phyloP scores from a whole-genome alignment of 2,113 vertebrate species.

The Rhodinocichla rosea region DNA sequence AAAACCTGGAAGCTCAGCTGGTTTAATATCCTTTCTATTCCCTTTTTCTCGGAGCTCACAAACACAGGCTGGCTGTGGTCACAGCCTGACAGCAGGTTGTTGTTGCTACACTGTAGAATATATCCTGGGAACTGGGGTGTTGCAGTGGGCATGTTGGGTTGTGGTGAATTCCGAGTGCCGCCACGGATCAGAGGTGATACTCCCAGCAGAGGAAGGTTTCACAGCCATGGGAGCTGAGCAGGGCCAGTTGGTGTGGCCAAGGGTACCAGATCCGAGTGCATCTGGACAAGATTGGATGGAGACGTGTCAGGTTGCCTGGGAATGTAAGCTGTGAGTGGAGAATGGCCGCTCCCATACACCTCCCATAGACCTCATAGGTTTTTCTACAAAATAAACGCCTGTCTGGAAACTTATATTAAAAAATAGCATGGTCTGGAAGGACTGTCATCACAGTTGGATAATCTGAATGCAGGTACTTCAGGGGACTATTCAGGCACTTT shows the following conservation, averaged over 20 bases:
- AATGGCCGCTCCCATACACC: rapidly evolving
- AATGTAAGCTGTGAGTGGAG: neutral
- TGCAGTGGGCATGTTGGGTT: rapidly evolving
- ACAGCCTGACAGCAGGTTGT: neutral
- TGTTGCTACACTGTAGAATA: neutral
- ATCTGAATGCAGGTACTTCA: neutral
- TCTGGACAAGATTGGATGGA: neutral
- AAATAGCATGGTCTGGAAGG: neutral
- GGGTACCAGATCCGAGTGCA: neutral
- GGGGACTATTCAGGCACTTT: neutral
- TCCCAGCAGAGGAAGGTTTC: neutral
- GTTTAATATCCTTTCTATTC: neutral
- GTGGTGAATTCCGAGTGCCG: neutral
- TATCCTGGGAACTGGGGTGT: neutral
- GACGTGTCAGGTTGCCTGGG: neutral
- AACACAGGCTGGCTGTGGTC: neutral
- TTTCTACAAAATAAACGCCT: neutral
- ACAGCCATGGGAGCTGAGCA: neutral
- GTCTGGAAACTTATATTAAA: neutral
- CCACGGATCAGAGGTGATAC: rapidly evolving
- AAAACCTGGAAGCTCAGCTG: neutral
- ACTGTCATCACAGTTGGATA: neutral
- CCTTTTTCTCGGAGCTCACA: neutral
- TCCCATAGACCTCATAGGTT: neutral
- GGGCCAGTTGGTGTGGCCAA: neutral